Base-by-base conservation (phyloP, 2,113 vertebrate species). In the Scomber scombrus region DNA sequence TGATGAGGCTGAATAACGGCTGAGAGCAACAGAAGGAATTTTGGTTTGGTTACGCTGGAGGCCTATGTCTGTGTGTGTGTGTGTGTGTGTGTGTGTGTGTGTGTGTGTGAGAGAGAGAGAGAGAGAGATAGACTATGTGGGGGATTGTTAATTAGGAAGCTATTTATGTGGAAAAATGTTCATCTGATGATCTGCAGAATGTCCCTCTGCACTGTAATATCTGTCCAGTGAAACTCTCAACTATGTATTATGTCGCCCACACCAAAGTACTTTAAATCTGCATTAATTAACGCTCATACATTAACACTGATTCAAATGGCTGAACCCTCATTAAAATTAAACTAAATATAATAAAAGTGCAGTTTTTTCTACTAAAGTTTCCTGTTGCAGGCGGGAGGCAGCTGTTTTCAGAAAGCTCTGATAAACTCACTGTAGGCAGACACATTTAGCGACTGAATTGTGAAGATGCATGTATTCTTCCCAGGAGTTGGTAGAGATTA, bases 1-100 rank as follows among this genome's bases (percentile, higher is more conserved):
- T 26, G 79, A 84, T 75, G 72, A 84, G 73, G 57, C 52, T 65
- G 60, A 82, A 72, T 49, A 82, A 84, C 14, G 57, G 88, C 85
- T 85, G 85, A 71, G 77, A 78, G 84, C 66, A 34, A 60, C 55
- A 55, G 62, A 54, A 52, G 81, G 72, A 56, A 68, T 63, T 63
- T 79, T 4, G 68, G 70, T 71, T 49, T 23, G 50, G 63, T 54
- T 55, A 54, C 71, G 71, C 77, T 11, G 61, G 71, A 77, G 87
- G 74, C 64, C 52, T 16, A 18, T 50, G 14, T 77, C 63, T 50
- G 26, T 64, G 71, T 34, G 52, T 49, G 57, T 58, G 47, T 18
- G 54, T 61, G 77, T 29, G 47, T 68, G 63, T 31, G 67, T 68
- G 63, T 31, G 67, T 0, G 47, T 34, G 31, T 4, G 31, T 8